Evolutionary conservation across 2,888 invertebrate genomes (phyloP), one percentile per base, ranked within the genome.

Genomic region (Liopterus haemorrhoidalis): DNA sequence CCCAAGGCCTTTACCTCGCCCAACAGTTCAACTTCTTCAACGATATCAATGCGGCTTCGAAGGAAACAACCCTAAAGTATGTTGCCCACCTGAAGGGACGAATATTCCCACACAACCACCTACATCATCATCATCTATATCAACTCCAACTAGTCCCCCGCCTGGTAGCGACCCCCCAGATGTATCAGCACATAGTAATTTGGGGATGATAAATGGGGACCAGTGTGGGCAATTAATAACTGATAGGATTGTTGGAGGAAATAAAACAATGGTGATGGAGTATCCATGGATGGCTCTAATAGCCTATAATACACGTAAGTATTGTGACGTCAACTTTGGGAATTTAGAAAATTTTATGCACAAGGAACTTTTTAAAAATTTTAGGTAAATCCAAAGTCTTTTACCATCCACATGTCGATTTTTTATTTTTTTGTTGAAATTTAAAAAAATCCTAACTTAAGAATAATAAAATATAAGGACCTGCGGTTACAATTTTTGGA

Each of bases 281-380:
- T 82, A 77, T 65, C 85, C 85, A 0, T 86, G 85, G 85, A 80
- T 85, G 82, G 82, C 79, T 0, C 66, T 85, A 2, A 60, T 86
- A n/a, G 74, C 76, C 1, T 86, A 84, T 50, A 51, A 60, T 12
- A 61, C 59, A 24, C 54, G 64, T 49, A 22, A 42, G 4, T 51
- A 19, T 5, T 47, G 48, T n/a, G n/a, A n/a, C n/a, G n/a, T n/a
- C n/a, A n/a, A n/a, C n/a, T n/a, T n/a, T n/a, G n/a, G 4, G 60
- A 61, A 41, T 62, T 59, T 45, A 62, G 57, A 36, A 65, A 61
- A 39, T 66, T 5, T 8, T 38, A 15, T 25, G n/a, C n/a, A n/a
- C n/a, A n/a, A n/a, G n/a, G n/a, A n/a, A n/a, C n/a, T n/a, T n/a
- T n/a, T n/a, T n/a, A n/a, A n/a, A n/a, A n/a, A n/a, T n/a, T n/a